phyloP scores from a whole-genome alignment of 2,888 invertebrate genomes.

The Furcula furcula region DNA sequence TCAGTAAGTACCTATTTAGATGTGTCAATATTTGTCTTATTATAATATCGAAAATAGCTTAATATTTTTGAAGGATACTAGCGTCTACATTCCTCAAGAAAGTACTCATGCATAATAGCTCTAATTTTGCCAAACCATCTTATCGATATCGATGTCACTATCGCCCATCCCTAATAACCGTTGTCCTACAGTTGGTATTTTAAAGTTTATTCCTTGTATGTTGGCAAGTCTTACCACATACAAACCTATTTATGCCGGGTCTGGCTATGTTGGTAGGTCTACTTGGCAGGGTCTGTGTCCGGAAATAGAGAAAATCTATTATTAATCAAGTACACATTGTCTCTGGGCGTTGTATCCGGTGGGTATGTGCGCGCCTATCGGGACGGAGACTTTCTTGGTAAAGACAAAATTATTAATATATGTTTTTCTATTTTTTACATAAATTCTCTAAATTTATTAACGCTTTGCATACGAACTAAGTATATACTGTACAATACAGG shows the following conservation, averaged over 20 bases:
- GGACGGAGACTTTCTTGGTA: constrained; percentile 2
- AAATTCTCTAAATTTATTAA: no score
- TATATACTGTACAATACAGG: no score
- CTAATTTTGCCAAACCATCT: no score
- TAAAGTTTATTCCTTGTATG: constrained; percentile 57
- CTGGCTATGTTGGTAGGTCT: constrained; percentile 55
- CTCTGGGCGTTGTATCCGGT: constrained; percentile 19
- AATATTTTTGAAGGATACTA: background rate
- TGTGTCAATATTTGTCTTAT: no score
- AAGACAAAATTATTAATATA: background rate
- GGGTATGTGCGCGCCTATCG: constrained; percentile 15
- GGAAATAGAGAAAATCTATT: constrained; percentile 67
- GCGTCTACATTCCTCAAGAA: no score
- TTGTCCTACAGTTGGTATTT: constrained; percentile 4
- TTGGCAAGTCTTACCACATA: constrained; percentile 79
- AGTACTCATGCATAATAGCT: no score
- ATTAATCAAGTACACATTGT: constrained; percentile 51
- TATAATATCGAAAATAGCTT: no score
- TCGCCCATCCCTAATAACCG: background rate
- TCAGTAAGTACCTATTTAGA: no score
- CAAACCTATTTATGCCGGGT: constrained; percentile 66
- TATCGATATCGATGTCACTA: background rate
- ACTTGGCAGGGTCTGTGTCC: constrained; percentile 70
- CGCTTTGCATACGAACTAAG: no score
- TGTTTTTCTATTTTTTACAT: no score